Evolutionary conservation across 2,113 vertebrate genomes (phyloP), one percentile per base, ranked within the genome.

Genomic region (Xiphorhynchus elegans): DNA sequence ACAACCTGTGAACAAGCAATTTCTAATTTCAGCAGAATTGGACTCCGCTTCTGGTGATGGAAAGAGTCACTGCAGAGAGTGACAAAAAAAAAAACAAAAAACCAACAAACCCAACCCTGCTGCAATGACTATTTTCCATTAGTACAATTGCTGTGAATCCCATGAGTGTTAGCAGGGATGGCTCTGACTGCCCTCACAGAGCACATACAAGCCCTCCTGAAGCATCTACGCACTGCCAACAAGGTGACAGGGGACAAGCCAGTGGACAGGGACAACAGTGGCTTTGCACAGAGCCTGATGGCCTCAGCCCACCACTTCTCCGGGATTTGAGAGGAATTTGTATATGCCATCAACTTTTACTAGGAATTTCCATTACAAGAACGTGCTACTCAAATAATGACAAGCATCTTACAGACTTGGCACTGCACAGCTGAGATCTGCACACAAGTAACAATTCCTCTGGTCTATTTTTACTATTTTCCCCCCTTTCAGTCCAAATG

Each of bases 241-340:
- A 46, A 56, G 69, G 56, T 18, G 24, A 28, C 12, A 68, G 56
- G 39, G 55, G 66, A 35, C 0, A 53, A 18, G 40, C 7, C 31
- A 53, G 0, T 0, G 11, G 1, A 33, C 9, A 11, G 37, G 39
- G 55, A 74, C 11, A 66, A 3, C 0, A 1, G 13, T 4, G 44
- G 44, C 25, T 87, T 33, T 68, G 44, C 40, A 21, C 7, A 59
- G 40, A 73, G 58, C 19, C 49, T 7, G 19, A 39, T 8, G 44
- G 69, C 53, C 89, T 47, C 52, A 72, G 60, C 33, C 47, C 31
- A 37, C 1, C 44, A 56, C 17, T 10, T 37, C 29, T 8, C 18
- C 0, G 2, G 17, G 33, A 31, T 74, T 59, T 39, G 9, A 35
- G 7, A 21, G 18, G 42, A 66, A 58, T 31, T 33, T 26, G 7